phyloP scores from a whole-genome alignment of 2,888 invertebrate genomes.

The Augochlorella aurata region DNA sequence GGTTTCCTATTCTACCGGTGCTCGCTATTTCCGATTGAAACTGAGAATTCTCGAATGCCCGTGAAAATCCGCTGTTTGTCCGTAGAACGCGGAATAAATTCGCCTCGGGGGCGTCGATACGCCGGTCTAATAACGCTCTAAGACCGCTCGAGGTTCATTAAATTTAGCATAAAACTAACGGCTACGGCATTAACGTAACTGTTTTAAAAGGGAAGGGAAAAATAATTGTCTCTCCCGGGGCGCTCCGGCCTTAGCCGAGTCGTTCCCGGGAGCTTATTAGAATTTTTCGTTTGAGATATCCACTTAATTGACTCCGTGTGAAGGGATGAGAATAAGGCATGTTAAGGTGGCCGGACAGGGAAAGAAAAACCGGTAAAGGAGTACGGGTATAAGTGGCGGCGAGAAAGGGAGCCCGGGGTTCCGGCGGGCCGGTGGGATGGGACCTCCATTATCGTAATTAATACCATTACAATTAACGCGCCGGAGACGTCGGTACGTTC shows the following conservation, averaged over 20 bases:
- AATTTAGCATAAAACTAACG: constrained; percentile 49
- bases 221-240: constrained; percentile 42
- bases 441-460: constrained; percentile 79
- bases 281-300: constrained; percentile 69
- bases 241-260: constrained; percentile 27
- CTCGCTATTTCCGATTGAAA: not conserved
- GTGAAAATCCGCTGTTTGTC: not conserved
- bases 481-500: constrained; percentile 63
- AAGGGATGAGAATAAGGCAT: constrained; percentile 46
- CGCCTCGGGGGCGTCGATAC: not conserved
- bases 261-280: constrained; percentile 63
- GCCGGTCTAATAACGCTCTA: constrained; percentile 17
- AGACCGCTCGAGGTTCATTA: constrained; percentile 41
- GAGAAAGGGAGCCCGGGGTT: constrained; percentile 19
- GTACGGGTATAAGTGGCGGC: constrained; percentile 38
- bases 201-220: constrained; percentile 40
- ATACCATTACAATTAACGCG: constrained; percentile 80
- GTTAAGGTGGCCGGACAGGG: constrained; percentile 6
- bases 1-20: too few relatives aligned
- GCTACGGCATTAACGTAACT: constrained; percentile 40
- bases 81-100: not conserved
- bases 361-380: constrained; percentile 25
- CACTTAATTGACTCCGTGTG: constrained; percentile 64
- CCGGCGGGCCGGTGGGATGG: constrained; percentile 46
- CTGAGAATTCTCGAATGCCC: not conserved